Evolutionary conservation across 2,888 invertebrate species (phyloP), one percentile per base, ranked within the genome.

Genomic region (Caenorhabditis imperialis): DNA sequence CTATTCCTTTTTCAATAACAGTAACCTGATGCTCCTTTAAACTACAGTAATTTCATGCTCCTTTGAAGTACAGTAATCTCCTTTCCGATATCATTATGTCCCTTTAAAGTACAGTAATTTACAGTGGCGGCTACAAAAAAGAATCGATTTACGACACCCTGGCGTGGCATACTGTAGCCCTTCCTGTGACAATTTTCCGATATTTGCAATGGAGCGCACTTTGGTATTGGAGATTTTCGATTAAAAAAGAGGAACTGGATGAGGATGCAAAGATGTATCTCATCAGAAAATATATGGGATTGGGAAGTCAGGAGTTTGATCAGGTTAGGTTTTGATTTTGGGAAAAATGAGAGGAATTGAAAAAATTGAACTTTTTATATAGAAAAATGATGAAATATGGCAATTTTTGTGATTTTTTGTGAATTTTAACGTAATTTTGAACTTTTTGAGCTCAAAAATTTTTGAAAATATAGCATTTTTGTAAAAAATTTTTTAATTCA

Each of bases 91-190:
- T n/a, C n/a, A n/a, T n/a, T n/a, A n/a, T n/a, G n/a, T n/a, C n/a
- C n/a, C n/a, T n/a, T n/a, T n/a, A n/a, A n/a, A n/a, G n/a, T n/a
- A n/a, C n/a, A n/a, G n/a, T n/a, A n/a, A n/a, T 57, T 30, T 86
- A 51, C 86, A 91, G 94, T 88, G 96, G 96, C 18, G 94, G 94
- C 0, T 95, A 95, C 89, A 93, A 94, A 0, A 94, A 94, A 87
- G 95, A 95, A 0, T 92, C 92, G 55, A 88, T 93, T 7, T 89
- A 86, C 53, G 93, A 95, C 89, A 91, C 95, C 8, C 89, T 96
- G 7, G 94, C 94, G 93, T 90, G 95, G 54, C 94, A 95, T 89
- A 87, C 95, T 20, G 89, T 94, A 33, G 91, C 94, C 22, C 91
- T 92, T 22, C 96, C 96, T 0, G 93, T 93, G 85, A 93, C 92